These are phyloP conservation scores for Cathartes aura DNA, from an alignment of 2,113 vertebrate genomes.

Conservation along the genomic window DNA sequence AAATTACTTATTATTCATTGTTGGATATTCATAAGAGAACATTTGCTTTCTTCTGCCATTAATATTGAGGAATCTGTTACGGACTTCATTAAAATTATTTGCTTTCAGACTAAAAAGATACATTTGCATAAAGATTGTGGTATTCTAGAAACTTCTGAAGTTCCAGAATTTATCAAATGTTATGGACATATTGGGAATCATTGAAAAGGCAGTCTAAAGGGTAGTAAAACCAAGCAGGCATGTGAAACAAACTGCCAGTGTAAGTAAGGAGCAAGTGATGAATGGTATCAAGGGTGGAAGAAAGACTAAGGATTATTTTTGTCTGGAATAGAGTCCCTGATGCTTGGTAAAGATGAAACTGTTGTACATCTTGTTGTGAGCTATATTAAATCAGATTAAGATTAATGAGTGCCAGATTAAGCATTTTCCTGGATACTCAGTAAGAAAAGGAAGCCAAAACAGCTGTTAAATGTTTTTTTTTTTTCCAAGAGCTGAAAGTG, in stretches of 20 bases:
- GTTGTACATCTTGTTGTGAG: neutral
- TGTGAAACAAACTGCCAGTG: neutral
- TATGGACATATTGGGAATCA: neutral
- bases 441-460: neutral
- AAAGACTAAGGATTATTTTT: neutral
- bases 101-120: neutral
- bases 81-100: neutral
- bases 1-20: neutral
- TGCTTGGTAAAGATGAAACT: neutral
- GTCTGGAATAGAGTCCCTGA: neutral
- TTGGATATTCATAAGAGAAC: neutral
- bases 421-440: neutral
- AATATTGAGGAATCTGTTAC: neutral
- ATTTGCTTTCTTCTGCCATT: neutral
- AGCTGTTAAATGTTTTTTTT: neutral
- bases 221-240: neutral
- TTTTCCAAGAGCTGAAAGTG: neutral
- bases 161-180: neutral
- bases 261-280: neutral
- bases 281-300: neutral
- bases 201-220: neutral
- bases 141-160: neutral
- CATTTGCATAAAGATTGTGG: neutral
- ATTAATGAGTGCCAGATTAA: neutral
- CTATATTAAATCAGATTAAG: neutral